A percentile compares a stretch with the other conserved stretches of the same genome.
Evolutionary conservation across 1,140 invertebrate genomes (phyloP).

Genomic region (Drosophila virilis): DNA sequence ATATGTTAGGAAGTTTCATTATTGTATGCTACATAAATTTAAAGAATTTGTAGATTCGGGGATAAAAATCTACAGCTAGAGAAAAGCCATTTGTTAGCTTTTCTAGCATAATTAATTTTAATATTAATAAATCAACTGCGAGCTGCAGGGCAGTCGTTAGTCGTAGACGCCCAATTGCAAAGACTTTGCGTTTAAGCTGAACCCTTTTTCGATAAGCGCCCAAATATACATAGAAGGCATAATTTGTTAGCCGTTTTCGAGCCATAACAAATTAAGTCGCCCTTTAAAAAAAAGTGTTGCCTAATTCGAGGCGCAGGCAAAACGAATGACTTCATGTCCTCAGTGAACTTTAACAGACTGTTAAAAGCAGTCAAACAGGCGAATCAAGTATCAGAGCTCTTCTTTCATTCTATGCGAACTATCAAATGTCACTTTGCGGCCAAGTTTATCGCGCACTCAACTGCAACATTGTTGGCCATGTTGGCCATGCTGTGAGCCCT

Average conservation of each 20-base stretch:
- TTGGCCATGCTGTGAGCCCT: neutral
- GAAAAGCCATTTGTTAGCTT: too few species aligned
- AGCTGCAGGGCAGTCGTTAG: constrained; percentile 6
- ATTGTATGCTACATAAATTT: too few species aligned
- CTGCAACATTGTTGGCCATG: constrained; percentile 24
- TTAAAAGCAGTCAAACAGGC: constrained; percentile 13
- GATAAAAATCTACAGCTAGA: too few species aligned
- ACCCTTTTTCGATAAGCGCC: constrained; percentile 33
- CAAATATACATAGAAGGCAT: neutral
- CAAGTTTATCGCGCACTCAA: constrained; percentile 16
- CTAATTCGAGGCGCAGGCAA: constrained; percentile 14
- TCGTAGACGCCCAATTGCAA: neutral
- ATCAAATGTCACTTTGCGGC: constrained; percentile 39
- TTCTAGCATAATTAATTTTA: neutral
- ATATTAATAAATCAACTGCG: neutral
- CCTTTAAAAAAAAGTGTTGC: constrained; percentile 21
- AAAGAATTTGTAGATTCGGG: neutral
- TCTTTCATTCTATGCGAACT: neutral
- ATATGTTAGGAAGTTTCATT: too few species aligned
- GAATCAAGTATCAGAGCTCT: neutral
- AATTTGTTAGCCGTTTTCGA: constrained; percentile 28
- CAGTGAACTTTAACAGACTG: constrained; percentile 2
- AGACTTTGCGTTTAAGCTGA: constrained; percentile 3
- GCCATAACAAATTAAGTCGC: constrained; percentile 16
- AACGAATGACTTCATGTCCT: constrained; percentile 30